Conservation (phyloP, 2,113 vertebrate genomes). For the Turnix velox region DNA sequence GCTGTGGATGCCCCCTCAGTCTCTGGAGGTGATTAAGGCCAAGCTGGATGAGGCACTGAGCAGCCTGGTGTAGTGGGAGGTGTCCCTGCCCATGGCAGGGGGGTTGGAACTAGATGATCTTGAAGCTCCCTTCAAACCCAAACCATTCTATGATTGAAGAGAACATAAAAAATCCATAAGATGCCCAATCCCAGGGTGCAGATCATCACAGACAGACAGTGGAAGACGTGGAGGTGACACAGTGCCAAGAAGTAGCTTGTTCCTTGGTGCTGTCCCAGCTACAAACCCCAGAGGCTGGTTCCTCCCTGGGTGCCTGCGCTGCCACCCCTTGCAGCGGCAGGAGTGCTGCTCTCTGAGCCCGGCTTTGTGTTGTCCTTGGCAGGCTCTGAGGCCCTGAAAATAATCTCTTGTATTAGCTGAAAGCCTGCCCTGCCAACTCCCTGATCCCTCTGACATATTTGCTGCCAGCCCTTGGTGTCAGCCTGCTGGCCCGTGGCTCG, state of each 20-base stretch:
- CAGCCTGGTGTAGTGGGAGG: neutral
- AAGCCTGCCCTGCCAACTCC: slow-evolving; percentile 46
- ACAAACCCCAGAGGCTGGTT: neutral
- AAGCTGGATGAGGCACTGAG: too few species aligned
- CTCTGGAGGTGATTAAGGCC: too few species aligned
- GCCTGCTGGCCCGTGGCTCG: neutral
- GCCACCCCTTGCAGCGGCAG: neutral
- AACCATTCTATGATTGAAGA: too few species aligned
- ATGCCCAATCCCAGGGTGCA: neutral
- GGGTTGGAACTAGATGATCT: too few species aligned
- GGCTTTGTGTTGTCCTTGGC: slow-evolving; percentile 59
- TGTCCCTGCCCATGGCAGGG: too few species aligned
- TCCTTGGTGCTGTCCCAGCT: neutral
- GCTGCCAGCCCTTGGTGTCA: slow-evolving; percentile 53
- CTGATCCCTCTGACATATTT: slow-evolving; percentile 53
- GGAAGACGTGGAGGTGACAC: neutral
- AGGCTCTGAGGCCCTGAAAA: slow-evolving; percentile 19
- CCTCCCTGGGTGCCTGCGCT: neutral
- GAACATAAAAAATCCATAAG: neutral
- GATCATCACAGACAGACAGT: fast-evolving
- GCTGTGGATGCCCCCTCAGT: too few species aligned
- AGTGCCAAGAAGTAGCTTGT: neutral
- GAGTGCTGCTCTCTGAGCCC: slow-evolving; percentile 36
- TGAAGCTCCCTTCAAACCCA: too few species aligned
- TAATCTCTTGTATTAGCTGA: slow-evolving; percentile 66